Base-by-base conservation (phyloP, 92 coral and sea anemone species). In the Porites cylindrica region DNA sequence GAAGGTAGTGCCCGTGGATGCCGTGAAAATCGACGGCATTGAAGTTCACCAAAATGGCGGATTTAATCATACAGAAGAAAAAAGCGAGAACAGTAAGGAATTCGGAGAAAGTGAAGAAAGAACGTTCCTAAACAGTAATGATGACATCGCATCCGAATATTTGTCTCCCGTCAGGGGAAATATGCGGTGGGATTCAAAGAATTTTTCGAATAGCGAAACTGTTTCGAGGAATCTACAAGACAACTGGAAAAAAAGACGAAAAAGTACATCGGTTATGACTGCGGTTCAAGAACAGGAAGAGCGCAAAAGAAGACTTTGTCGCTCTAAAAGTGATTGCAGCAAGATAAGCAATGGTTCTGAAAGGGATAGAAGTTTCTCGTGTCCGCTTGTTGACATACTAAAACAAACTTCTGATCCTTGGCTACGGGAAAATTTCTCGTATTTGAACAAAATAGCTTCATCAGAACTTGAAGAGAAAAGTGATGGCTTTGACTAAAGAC, bases 241-340 rank as follows among this genome's bases (percentile, higher is more conserved):
- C 59, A 26, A 1, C 23, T 51, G 52, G 53, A 73, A 50, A 19
- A 21, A 1, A 7, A 9, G 87, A 83, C 72, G 81, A 6, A 83
- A 74, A 61, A 73, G 87, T 10, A 63, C 26, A 63, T 51, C 81
- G 11, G 62, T 72, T 74, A 50, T 74, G 65, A 60, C 72, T 7
- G 8, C 23, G 20, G 18, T 12, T 43, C 43, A 61, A 20, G 72
- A 61, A 73, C 52, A 83, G 3, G 20, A 8, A 8, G 60, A 51
- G 26, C 72, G 11, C 13, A 83, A 83, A 64, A 8, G 23, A 0
- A 20, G 20, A 17, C 70, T 74, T 13, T 75, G 21, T 63, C 87
- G 87, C 23, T 83, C 87, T 19, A 83, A 83, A 72, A 83, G 81
- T 16, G 80, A 62, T 54, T 75, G 80, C n/a, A 83, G 81, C 58